A percentile compares a stretch with the other conserved stretches of the same genome.
These are phyloP conservation scores for Folsomia candida DNA, from an alignment of 2,888 invertebrate species.

Conservation along the genomic window DNA sequence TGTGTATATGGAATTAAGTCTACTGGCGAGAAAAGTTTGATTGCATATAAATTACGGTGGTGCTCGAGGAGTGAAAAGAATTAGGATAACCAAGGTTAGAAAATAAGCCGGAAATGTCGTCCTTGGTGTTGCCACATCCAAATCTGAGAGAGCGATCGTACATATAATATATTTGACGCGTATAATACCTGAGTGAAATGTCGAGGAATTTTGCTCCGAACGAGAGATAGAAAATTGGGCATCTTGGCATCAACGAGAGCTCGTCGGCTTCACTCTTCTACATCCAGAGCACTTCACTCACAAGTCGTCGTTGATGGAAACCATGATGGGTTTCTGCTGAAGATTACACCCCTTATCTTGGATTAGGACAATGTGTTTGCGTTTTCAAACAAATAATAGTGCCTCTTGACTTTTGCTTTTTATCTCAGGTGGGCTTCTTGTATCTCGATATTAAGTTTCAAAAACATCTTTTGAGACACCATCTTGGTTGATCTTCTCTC, in stretches of 20 bases:
- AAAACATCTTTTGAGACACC: not conserved
- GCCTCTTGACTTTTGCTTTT: not conserved
- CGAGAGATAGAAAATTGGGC: conserved; percentile 50
- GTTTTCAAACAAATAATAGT: not conserved
- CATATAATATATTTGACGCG: too few relatives aligned
- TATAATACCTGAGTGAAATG: conserved; percentile 50
- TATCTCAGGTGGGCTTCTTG: not conserved
- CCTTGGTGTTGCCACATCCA: too few relatives aligned
- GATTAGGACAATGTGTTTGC: not conserved
- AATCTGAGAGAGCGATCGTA: too few relatives aligned
- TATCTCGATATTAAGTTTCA: not conserved
- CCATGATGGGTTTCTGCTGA: not conserved
- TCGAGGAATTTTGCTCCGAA: conserved; percentile 50
- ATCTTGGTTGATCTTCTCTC: not conserved
- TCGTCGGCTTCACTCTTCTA: not conserved
- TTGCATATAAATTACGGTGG: too few relatives aligned
- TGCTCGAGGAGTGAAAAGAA: too few relatives aligned
- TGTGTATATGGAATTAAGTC: too few relatives aligned
- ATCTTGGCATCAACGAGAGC: conserved; percentile 43
- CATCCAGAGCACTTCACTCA: not conserved
- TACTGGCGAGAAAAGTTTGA: too few relatives aligned
- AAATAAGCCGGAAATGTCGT: too few relatives aligned
- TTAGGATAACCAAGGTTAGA: too few relatives aligned
- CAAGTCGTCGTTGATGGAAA: not conserved
- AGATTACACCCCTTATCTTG: not conserved